Conservation (phyloP, 2,113 vertebrate species). For the Myotis davidii region DNA sequence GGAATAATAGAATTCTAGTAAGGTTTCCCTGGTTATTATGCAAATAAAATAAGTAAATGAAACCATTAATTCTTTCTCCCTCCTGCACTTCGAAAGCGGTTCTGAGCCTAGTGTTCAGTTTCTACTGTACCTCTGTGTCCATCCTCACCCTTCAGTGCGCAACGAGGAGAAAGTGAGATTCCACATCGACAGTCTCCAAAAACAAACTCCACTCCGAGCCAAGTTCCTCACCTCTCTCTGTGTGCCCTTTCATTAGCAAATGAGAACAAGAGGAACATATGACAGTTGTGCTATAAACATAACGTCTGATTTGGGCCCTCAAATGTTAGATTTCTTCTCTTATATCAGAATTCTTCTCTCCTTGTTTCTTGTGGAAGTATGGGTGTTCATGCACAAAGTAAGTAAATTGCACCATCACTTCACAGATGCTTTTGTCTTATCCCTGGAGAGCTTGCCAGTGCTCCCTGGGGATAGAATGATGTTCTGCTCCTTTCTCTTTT, state of each 20-base stretch:
- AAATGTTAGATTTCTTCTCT: background rate
- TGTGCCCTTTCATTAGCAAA: conserved; percentile 22
- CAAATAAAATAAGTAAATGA: background rate
- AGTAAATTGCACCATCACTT: conserved; percentile 12
- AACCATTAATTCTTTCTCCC: background rate
- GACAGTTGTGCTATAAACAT: background rate
- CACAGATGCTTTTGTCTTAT: background rate
- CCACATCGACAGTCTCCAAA: background rate
- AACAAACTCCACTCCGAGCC: background rate
- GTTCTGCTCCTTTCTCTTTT: background rate
- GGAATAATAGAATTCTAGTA: background rate
- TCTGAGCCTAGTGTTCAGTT: background rate
- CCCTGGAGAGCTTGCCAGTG: background rate
- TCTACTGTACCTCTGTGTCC: background rate
- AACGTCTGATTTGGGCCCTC: background rate
- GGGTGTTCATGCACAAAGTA: background rate
- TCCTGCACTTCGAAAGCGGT: background rate
- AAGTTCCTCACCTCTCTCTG: background rate
- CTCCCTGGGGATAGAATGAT: background rate
- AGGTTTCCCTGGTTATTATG: background rate
- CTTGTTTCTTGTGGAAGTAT: background rate
- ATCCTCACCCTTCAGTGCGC: background rate
- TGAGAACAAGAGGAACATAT: conserved; percentile 2
- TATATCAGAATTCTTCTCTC: background rate
- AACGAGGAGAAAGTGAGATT: background rate